A percentile compares a stretch with the other conserved stretches of the same genome.
These are phyloP conservation scores for Mus spicilegus DNA, from an alignment of 2,113 vertebrate species.

Conservation along the genomic window DNA sequence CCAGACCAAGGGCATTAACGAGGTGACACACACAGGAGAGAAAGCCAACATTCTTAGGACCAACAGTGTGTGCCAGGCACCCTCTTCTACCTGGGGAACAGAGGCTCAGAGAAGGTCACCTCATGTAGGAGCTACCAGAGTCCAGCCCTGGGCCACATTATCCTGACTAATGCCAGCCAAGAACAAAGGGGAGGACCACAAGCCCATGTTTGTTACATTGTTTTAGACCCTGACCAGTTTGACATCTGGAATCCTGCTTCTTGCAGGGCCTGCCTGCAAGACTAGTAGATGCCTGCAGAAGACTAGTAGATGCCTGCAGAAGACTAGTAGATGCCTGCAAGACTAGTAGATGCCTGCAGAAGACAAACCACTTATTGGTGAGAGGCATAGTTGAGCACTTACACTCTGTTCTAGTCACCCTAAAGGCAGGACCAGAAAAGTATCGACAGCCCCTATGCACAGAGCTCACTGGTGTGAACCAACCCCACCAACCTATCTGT, in stretches of 20 bases:
- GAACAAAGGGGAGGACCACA: not conserved
- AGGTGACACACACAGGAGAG: not conserved
- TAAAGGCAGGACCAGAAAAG: not conserved
- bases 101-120: not conserved
- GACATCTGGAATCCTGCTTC: not conserved
- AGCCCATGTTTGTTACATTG: not conserved
- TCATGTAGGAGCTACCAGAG: not conserved
- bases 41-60: rapidly evolving
- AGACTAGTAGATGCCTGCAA: not conserved
- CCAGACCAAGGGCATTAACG: not conserved
- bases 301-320: not conserved
- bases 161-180: not conserved
- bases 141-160: not conserved
- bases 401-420: too few species aligned
- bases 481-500: not conserved
- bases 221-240: not conserved
- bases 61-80: not conserved
- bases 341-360: not conserved
- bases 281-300: not conserved
- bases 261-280: not conserved
- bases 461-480: not conserved
- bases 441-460: not conserved
- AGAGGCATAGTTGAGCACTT: rapidly evolving
- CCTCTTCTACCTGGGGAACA: not conserved
- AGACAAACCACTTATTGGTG: not conserved